These are phyloP conservation scores for Abramis brama DNA, from an alignment of 2,113 vertebrate species.

Conservation along the genomic window DNA sequence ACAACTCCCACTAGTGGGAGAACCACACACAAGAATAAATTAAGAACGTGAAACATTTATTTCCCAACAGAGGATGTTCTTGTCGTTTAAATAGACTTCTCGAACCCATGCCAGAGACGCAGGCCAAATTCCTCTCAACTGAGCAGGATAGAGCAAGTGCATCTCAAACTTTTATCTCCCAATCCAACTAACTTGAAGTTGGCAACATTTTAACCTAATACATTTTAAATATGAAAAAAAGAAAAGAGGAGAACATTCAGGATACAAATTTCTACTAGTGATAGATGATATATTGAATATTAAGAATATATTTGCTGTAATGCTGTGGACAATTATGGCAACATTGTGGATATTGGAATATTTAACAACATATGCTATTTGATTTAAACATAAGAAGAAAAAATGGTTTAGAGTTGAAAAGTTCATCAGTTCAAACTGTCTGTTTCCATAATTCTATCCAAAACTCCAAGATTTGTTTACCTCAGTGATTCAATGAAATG, in stretches of 20 bases:
- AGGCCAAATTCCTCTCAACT: not conserved
- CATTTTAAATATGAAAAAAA: not conserved
- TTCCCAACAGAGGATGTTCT: constrained; percentile 62
- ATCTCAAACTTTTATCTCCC: not conserved
- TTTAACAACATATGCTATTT: not conserved
- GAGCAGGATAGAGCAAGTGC: not conserved
- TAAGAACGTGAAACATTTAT: constrained; percentile 67
- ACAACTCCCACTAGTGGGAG: constrained; percentile 28
- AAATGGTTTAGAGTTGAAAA: not conserved
- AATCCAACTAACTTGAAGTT: not conserved
- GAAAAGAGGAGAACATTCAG: not conserved
- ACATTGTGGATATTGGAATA: not conserved
- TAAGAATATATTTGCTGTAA: no score
- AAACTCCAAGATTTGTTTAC: not conserved
- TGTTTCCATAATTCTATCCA: not conserved
- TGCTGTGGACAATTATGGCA: not conserved
- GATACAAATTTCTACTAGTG: not conserved
- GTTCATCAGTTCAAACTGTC: not conserved
- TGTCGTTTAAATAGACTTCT: constrained; percentile 18
- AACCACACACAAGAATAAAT: constrained; percentile 53
- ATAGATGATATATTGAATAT: no score
- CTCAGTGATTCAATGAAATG: not conserved
- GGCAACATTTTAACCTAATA: not conserved
- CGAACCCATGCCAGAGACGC: not conserved
- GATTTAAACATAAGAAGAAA: not conserved